Evolutionary conservation across 2,888 invertebrate species (phyloP), one percentile per base, ranked within the genome.

Genomic region (Trachelus stipa): DNA sequence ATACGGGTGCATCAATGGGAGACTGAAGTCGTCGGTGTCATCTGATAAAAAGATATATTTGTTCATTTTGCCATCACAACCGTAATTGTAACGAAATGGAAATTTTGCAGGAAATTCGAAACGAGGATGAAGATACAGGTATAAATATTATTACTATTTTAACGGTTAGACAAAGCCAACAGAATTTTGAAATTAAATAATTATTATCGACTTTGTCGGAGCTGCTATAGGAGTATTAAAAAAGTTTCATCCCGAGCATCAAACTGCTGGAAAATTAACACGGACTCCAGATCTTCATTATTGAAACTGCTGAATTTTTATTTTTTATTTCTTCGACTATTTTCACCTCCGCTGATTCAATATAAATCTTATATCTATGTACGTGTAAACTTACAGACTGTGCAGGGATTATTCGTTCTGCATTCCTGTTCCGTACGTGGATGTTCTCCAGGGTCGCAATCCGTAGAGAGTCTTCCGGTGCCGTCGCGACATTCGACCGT

Each of bases 401-500:
- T 94, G 86, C 97, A 97, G 84, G 94, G 94, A 86, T 95, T 94
- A 78, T 95, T 96, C 15, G 96, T 95, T 73, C 95, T 94, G 88
- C 97, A 97, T 68, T 95, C 93, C 86, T 96, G 94, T 68, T 95
- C 94, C 81, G 94, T 93, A 78, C 94, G 93, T 0, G 97, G 97
- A 87, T 95, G 94, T 78, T 94, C 92, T 15, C 92, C 91, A 1
- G 94, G 93, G 85, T 96, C 95, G 88, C 97, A 97, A 86, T 95
- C 92, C 79, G 85, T 84, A 35, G 91, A 90, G 56, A 88, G 84
- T 73, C 87, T 84, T 33, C 89, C 90, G 76, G 89, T 89, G 34
- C 89, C 90, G 78, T 94, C 95, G 79, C 95, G 93, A 90, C 98
- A 98, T 88, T 96, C 95, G 76, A 98, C 96, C 68, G 94, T 94